Base-by-base conservation (phyloP, 2,888 invertebrate species). In the Leptopilina myrica region DNA sequence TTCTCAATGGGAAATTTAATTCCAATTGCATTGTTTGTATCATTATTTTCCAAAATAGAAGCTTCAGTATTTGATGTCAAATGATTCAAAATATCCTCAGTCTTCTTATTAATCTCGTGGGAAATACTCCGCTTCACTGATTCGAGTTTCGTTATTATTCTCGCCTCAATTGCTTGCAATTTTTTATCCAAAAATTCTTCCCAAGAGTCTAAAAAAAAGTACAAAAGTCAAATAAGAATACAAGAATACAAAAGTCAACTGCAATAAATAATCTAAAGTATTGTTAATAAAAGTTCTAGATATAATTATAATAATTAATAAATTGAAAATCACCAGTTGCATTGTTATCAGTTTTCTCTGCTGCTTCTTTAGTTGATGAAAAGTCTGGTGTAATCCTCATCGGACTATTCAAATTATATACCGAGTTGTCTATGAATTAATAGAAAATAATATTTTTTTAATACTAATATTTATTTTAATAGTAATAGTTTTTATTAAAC, bases 181-280 rank as follows among this genome's bases (percentile, higher is more conserved):
- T 53, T 73, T 56, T 73, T 53, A 11, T 67, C 67, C 20, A 67
- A 67, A 67, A 49, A 67, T 14, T 67, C 49, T 49, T 67, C 67
- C 12, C 6, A 20, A 26, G 67, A 20, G 11, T 67, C 67, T 67
- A 46, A 67, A 49, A 67, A 20, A 49, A 67, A 20, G 20, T 15
- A 0, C 40, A 46, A 11, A 3, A 15, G 33, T 33, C 5, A 33
- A 33, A 33, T 33, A 4, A 33, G 5, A 33, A 33, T 33, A 20
- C 20, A 33, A 33, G 5, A 33, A 4, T 33, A 66, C 43, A 9
- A 49, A 12, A 11, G 1, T 9, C 2, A 11, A 49, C 12, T 49
- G 49, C 11, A 49, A 49, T 49, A 49, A 49, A 4, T 49, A 49
- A 9, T 2, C 1, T 11, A 49, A 49, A 11, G 11, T 2, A 49